Conservation (phyloP, 2,113 vertebrate species). For the Cyanocitta stelleri region DNA sequence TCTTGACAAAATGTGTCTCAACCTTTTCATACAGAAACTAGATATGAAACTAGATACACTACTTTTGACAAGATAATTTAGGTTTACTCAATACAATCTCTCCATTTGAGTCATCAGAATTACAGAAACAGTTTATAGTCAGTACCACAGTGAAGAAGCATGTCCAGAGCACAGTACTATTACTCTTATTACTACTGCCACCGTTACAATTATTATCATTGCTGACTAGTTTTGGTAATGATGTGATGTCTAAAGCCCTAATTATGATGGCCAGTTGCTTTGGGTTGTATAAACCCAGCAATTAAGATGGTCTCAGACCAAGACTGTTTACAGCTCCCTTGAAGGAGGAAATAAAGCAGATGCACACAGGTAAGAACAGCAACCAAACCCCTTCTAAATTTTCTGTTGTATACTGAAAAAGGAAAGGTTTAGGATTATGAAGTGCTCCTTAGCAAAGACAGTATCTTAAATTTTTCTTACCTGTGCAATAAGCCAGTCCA, state of each 20-base stretch:
- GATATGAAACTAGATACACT: neutral
- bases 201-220: neutral
- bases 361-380: neutral
- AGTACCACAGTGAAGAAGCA: neutral
- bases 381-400: neutral
- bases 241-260: neutral
- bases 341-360: neutral
- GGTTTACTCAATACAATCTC: neutral
- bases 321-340: neutral
- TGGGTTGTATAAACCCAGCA: neutral
- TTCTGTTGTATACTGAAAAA: neutral
- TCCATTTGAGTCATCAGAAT: neutral
- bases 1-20: neutral
- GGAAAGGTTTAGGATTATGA: neutral
- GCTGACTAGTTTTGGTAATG: neutral
- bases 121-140: neutral
- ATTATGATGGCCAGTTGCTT: neutral
- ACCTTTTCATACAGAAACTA: neutral
- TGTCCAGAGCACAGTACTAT: neutral
- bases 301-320: neutral
- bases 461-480: constrained; percentile 62
- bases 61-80: neutral
- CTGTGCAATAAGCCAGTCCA: constrained; percentile 96
- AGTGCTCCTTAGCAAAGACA: neutral
- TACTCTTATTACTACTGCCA: neutral